Conservation (phyloP, 1,140 invertebrate species). For the Diachasma alloeum region DNA sequence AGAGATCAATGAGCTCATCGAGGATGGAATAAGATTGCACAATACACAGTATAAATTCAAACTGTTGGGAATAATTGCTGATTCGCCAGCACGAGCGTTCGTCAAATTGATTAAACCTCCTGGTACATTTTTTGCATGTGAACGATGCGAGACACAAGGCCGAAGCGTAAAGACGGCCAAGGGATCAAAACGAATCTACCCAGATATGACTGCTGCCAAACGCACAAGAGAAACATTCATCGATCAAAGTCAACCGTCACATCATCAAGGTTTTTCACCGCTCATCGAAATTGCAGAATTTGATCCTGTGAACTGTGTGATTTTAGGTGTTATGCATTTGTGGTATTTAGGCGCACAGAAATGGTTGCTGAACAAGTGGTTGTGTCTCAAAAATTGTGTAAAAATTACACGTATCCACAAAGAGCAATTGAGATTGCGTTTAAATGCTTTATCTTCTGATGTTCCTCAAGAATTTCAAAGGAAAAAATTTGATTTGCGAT, state of each 20-base stretch:
- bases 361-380: conserved; percentile 9
- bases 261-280: conserved; percentile 9
- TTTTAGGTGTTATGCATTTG: conserved; percentile 21
- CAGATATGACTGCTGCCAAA: conserved; percentile 1
- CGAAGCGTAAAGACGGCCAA: background rate
- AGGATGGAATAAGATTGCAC: background rate
- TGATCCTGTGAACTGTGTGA: background rate
- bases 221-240: conserved; percentile 14
- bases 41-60: background rate
- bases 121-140: conserved; percentile 20
- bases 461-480: conserved; percentile 20
- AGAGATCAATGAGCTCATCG: conserved; percentile 7
- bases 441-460: background rate
- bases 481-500: conserved; percentile 11
- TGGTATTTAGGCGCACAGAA: background rate
- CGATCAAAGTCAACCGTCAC: background rate
- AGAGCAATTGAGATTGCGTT: too few species aligned
- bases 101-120: conserved; percentile 16
- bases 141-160: conserved; percentile 18
- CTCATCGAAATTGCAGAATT: background rate
- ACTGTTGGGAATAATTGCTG: background rate
- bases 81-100: conserved; percentile 16
- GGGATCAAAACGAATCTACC: conserved; percentile 14
- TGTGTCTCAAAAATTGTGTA: background rate
- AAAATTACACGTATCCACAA: background rate